Conservation (phyloP, 23 tunicate species). For the Styela plicata region DNA sequence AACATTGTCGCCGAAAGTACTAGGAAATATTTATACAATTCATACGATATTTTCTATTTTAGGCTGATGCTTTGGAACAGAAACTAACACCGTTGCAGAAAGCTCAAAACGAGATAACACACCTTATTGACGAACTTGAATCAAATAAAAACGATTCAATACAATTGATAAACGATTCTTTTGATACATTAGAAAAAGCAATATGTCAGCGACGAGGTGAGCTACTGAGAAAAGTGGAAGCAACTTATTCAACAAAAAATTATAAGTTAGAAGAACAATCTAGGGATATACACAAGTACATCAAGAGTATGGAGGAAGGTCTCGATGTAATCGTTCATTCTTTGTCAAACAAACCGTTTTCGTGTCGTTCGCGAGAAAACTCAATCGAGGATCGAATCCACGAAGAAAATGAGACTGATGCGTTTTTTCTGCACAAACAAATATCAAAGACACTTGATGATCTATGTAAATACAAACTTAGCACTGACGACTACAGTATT, state of each 20-base stretch:
- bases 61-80: conserved; percentile 19
- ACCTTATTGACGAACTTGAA: conserved; percentile 14
- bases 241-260: conserved; percentile 1
- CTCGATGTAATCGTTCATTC: conserved; percentile 24
- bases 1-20: too few species aligned
- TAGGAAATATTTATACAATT: too few species aligned
- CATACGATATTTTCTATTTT: too few species aligned
- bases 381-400: too few species aligned
- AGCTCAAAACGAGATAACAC: conserved; percentile 6
- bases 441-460: conserved; percentile 18
- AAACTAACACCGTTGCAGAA: conserved; percentile 7
- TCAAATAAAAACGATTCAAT: conserved; percentile 16
- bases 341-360: conserved; percentile 7
- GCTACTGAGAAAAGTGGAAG: conserved; percentile 20
- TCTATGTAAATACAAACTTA: conserved; percentile 7
- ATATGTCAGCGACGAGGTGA: conserved; percentile 15
- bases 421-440: conserved; percentile 23
- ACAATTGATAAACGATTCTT: conserved; percentile 19
- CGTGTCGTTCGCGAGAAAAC: neutral
- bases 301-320: conserved; percentile 28
- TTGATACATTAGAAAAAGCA: conserved; percentile 25
- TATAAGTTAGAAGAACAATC: conserved; percentile 11
- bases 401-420: neutral
- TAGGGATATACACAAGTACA: neutral
- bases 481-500: neutral